Conservation (phyloP, 92 coral and sea anemone species). For the Virgularia gustaviana region DNA sequence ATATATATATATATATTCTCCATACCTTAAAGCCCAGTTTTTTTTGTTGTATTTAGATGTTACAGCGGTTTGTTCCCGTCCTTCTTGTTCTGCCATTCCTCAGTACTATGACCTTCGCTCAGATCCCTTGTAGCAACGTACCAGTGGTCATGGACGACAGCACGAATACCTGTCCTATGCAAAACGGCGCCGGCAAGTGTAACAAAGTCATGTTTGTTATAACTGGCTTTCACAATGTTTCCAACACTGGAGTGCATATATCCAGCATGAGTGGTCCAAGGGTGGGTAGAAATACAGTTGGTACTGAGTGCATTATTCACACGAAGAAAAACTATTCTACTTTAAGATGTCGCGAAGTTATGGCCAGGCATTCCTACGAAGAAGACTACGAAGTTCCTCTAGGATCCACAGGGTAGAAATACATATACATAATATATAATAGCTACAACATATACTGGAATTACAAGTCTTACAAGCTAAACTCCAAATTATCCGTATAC, state of each 20-base stretch:
- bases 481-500: too few species aligned
- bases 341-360: background rate
- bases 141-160: background rate
- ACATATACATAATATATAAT: too few species aligned
- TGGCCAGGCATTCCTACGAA: too few species aligned
- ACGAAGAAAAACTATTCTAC: background rate
- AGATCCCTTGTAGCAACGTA: background rate
- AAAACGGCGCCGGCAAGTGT: background rate
- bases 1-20: too few species aligned
- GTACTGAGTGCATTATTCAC: background rate
- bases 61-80: background rate
- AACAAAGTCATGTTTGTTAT: background rate
- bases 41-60: background rate
- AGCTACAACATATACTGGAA: too few species aligned
- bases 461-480: too few species aligned
- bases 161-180: background rate
- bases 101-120: background rate
- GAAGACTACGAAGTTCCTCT: too few species aligned
- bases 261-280: background rate
- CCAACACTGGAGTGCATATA: background rate
- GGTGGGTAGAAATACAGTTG: background rate
- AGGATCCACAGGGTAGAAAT: too few species aligned
- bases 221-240: background rate
- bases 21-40: too few species aligned
- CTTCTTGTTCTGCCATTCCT: background rate